phyloP scores from a whole-genome alignment of 1,140 invertebrate genomes.

The Augochlora pura region DNA sequence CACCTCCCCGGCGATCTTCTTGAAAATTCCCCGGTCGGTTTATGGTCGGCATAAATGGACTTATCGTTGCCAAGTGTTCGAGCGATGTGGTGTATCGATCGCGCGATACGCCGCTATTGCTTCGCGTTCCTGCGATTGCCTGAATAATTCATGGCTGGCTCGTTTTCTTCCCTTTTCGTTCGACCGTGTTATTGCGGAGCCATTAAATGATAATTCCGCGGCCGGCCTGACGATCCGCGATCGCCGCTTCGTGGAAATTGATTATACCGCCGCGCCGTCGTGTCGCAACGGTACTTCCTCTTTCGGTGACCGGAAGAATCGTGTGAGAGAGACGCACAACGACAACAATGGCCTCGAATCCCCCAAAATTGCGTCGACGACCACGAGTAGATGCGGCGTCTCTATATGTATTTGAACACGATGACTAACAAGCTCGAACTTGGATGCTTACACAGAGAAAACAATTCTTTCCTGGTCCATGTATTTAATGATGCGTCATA shows the following conservation, averaged over 20 bases:
- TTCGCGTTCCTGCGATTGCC: conserved; percentile 41
- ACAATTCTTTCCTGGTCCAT: no score
- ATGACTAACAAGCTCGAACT: no score
- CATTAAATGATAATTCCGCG: conserved; percentile 45
- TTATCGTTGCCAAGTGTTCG: conserved; percentile 46
- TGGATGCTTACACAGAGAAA: no score
- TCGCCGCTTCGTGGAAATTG: conserved; percentile 18
- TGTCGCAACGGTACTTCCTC: conserved; percentile 6
- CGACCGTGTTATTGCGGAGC: conserved; percentile 14
- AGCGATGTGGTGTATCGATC: conserved; percentile 41
- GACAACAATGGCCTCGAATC: no score
- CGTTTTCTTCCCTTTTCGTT: conserved; percentile 22
- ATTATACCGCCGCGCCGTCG: not conserved
- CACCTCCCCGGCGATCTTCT: conserved; percentile 26
- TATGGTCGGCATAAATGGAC: conserved; percentile 42
- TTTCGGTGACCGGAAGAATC: not conserved
- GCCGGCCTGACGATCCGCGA: conserved; percentile 8
- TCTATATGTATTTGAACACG: no score
- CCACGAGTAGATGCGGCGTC: no score
- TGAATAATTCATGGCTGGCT: conserved; percentile 44
- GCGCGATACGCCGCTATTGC: conserved; percentile 36
- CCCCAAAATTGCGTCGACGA: no score
- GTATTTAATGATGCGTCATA: no score
- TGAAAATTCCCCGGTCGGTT: conserved; percentile 46
- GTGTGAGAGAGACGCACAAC: no score